A percentile compares a stretch with the other conserved stretches of the same genome.
These are phyloP conservation scores for Drosophila mimica DNA, from an alignment of 2,888 invertebrate species.

Conservation along the genomic window DNA sequence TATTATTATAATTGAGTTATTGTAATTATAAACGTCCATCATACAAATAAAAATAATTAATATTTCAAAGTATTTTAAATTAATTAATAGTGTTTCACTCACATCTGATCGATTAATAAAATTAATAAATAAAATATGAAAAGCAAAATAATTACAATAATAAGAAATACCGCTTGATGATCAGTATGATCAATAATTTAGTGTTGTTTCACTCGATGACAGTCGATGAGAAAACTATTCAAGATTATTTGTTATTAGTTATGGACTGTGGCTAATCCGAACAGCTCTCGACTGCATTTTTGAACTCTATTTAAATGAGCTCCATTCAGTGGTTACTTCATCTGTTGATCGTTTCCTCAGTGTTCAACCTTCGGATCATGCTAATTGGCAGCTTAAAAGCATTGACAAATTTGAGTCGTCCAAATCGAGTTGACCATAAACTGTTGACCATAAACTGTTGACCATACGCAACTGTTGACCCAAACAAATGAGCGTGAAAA, in stretches of 20 bases:
- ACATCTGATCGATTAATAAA: not conserved
- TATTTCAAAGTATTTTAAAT: not conserved
- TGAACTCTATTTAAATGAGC: constrained; percentile 23
- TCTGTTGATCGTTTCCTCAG: constrained; percentile 3
- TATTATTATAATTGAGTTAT: not conserved
- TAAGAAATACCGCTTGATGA: not conserved
- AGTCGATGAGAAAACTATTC: constrained; percentile 6
- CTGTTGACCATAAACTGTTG: constrained; percentile 24
- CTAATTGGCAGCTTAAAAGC: constrained; percentile 49
- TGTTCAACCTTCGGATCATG: constrained; percentile 51
- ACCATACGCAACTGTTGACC: constrained; percentile 50
- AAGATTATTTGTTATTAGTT: constrained; percentile 11
- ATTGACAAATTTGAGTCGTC: constrained; percentile 50
- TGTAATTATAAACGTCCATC: not conserved
- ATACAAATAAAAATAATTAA: not conserved
- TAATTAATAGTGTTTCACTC: not conserved
- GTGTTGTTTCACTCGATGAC: constrained; percentile 10
- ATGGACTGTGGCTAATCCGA: constrained; percentile 28
- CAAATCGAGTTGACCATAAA: constrained; percentile 26
- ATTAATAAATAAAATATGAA: not conserved
- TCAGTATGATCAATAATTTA: not conserved
- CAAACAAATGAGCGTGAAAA: constrained; percentile 59
- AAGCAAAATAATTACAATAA: not conserved
- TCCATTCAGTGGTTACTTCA: constrained; percentile 25
- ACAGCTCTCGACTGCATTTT: constrained; percentile 15